These are phyloP conservation scores for Echinops telfairi DNA, from an alignment of 2,113 vertebrate species.

Conservation along the genomic window DNA sequence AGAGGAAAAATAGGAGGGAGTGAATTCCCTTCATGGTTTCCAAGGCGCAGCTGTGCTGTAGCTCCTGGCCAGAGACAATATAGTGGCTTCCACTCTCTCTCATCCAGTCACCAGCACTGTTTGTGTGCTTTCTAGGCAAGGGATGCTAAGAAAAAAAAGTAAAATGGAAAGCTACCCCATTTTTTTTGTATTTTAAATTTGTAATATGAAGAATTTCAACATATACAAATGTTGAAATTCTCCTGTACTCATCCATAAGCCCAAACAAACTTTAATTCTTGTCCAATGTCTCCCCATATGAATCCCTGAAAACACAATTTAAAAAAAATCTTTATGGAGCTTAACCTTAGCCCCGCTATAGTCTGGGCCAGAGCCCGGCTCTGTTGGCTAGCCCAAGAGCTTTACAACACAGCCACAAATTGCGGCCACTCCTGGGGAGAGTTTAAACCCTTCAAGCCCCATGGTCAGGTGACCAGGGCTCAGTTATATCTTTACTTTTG, in stretches of 20 bases:
- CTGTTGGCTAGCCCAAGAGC: no score
- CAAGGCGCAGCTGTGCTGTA: neutral
- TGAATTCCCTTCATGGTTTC: neutral
- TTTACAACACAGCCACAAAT: no score
- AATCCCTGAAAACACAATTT: neutral
- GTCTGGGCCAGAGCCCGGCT: no score
- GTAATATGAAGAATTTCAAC: neutral
- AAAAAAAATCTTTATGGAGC: no score
- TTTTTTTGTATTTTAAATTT: neutral
- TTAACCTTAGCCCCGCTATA: no score
- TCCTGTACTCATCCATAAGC: neutral
- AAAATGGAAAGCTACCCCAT: neutral
- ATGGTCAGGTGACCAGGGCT: no score
- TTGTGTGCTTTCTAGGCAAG: neutral
- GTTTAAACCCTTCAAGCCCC: no score
- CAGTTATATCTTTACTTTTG: no score
- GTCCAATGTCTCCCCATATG: no score
- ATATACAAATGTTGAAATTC: neutral
- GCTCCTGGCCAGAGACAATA: neutral
- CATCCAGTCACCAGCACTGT: neutral
- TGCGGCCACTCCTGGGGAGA: no score
- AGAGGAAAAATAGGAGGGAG: neutral
- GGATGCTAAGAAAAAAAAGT: neutral
- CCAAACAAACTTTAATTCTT: neutral
- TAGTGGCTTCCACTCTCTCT: neutral